Conservation (phyloP, 35 echinoderm and acorn worm genomes). For the Eucidaris tribuloides region DNA sequence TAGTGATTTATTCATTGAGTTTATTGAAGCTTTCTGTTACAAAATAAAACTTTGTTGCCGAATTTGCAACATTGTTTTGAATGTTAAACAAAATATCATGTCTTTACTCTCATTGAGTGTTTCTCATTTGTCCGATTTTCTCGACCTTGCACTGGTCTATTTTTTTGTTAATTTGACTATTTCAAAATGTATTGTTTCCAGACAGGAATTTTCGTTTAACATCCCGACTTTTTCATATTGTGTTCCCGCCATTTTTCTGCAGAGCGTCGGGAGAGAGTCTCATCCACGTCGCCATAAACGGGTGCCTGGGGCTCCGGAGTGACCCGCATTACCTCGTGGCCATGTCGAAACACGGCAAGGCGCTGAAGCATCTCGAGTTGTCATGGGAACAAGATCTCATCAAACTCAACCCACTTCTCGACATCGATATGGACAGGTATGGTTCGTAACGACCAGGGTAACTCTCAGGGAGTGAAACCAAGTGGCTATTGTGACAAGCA, state of each 20-base stretch:
- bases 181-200: background rate
- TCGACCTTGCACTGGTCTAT: too few species aligned
- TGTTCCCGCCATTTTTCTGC: background rate
- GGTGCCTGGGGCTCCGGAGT: conserved; percentile 53
- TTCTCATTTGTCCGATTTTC: background rate
- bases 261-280: conserved; percentile 19
- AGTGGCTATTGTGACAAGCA: too few species aligned
- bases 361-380: conserved; percentile 44
- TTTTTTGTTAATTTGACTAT: background rate
- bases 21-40: too few species aligned
- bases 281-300: conserved; percentile 37
- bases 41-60: too few species aligned
- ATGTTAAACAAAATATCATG: too few species aligned
- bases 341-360: conserved; percentile 25
- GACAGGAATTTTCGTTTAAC: background rate
- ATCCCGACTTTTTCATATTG: background rate
- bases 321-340: conserved; percentile 30
- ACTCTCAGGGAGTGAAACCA: too few species aligned
- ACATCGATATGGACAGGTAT: conserved; percentile 25
- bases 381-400: conserved; percentile 43
- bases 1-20: too few species aligned
- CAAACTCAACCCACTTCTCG: conserved; percentile 26
- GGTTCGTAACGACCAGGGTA: too few species aligned
- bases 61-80: too few species aligned
- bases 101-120: background rate